A percentile compares a stretch with the other conserved stretches of the same genome.
Conservation (phyloP, 1,140 invertebrate genomes). For the Stegodyphus dumicola region DNA sequence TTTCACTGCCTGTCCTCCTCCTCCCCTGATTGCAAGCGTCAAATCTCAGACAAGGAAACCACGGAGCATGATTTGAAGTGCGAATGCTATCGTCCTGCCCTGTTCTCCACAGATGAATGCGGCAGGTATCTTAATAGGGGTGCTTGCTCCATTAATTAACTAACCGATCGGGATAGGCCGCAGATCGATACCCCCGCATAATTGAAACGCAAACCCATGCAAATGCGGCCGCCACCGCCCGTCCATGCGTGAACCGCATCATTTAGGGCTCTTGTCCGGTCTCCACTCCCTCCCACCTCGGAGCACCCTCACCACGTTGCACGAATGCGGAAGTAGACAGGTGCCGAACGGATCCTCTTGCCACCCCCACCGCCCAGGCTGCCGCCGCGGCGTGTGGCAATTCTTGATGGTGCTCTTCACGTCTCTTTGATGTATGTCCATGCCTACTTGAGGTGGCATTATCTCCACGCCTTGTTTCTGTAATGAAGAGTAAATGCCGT, state of each 20-base stretch:
- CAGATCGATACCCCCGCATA: conserved; percentile 49
- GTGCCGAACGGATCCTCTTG: conserved; percentile 13
- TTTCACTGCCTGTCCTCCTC: no score
- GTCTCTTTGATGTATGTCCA: no score
- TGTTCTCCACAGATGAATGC: conserved; percentile 19
- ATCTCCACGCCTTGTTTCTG: no score
- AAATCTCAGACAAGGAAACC: no score
- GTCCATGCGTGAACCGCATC: conserved; percentile 37
- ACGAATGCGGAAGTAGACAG: conserved; percentile 46
- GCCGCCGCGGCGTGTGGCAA: no score
- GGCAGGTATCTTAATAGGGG: conserved; percentile 51
- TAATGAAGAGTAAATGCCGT: no score
- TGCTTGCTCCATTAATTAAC: conserved; percentile 51
- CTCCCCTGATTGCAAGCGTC: no score
- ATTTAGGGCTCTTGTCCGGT: conserved; percentile 30
- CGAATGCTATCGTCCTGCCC: no score
- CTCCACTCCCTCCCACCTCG: not conserved
- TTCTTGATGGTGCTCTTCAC: no score
- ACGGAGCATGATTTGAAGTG: no score
- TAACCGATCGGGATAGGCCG: conserved; percentile 32
- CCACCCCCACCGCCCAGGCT: no score
- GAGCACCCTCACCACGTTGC: not conserved
- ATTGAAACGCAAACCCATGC: conserved; percentile 54
- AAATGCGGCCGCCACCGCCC: conserved; percentile 18
- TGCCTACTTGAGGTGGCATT: no score